Evolutionary conservation across 2,797 vertebrate species (phyloP).

Genomic region (Centroberyx gerrardi): DNA sequence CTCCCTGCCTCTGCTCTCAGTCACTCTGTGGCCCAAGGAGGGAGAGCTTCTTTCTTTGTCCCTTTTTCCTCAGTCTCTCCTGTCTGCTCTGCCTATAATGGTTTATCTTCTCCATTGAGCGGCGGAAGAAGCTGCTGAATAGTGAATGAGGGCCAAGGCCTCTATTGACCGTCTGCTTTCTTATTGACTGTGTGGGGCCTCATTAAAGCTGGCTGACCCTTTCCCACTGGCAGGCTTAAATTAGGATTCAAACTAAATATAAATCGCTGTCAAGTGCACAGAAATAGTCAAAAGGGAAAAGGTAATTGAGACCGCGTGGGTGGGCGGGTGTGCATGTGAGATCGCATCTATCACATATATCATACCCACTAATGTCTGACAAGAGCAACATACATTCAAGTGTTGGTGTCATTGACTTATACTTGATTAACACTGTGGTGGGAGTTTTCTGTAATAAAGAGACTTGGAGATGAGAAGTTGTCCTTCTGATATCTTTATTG

Average conservation of each 20-base stretch:
- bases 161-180: slow-evolving; percentile 42
- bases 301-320: neutral
- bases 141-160: slow-evolving; percentile 30
- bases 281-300: neutral
- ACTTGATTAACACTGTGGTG: too few species aligned
- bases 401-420: neutral
- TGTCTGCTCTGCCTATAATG: neutral
- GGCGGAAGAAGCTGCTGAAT: slow-evolving; percentile 7
- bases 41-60: neutral
- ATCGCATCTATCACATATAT: slow-evolving; percentile 3
- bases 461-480: too few species aligned
- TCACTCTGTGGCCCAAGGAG: neutral
- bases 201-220: slow-evolving; percentile 32
- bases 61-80: neutral
- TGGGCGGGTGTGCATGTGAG: neutral
- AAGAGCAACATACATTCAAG: neutral
- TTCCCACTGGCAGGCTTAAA: slow-evolving; percentile 18
- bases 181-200: slow-evolving; percentile 36
- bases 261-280: neutral
- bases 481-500: too few species aligned
- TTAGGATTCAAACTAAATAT: slow-evolving; percentile 26
- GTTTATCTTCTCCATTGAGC: slow-evolving; percentile 1
- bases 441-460: too few species aligned
- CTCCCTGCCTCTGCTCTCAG: neutral
- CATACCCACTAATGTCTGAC: neutral